Conservation (phyloP, 2,113 vertebrate genomes). For the Chroicocephalus ridibundus region DNA sequence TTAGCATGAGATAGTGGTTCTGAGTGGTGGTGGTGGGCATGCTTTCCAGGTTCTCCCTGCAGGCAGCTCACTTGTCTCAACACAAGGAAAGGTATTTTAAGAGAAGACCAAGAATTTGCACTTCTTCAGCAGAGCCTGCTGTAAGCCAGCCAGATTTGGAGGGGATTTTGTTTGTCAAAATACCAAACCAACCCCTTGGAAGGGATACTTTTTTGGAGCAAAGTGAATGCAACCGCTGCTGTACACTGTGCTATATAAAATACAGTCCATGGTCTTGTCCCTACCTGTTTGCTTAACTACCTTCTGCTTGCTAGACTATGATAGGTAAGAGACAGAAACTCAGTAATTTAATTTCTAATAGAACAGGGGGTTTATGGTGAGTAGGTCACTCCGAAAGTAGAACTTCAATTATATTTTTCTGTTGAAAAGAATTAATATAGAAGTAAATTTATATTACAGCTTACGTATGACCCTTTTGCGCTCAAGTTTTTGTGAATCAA, state of each 20-base stretch:
- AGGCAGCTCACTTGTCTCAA: accelerated
- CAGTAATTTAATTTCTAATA: background rate
- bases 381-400: background rate
- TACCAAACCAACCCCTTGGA: background rate
- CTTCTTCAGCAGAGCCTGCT: background rate
- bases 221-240: background rate
- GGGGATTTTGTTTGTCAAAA: background rate
- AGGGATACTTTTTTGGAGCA: background rate
- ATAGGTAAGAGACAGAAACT: background rate
- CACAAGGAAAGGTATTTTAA: background rate
- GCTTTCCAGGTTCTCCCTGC: background rate
- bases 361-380: background rate
- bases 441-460: background rate
- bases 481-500: background rate
- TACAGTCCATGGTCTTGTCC: background rate
- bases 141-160: background rate
- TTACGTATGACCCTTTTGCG: background rate
- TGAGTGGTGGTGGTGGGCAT: background rate
- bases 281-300: background rate
- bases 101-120: background rate
- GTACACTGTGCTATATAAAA: accelerated
- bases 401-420: background rate
- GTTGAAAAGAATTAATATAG: background rate
- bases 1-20: accelerated
- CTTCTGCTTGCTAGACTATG: background rate